These are phyloP conservation scores for Neotoma lepida DNA, from an alignment of 2,113 vertebrate species.

Conservation along the genomic window DNA sequence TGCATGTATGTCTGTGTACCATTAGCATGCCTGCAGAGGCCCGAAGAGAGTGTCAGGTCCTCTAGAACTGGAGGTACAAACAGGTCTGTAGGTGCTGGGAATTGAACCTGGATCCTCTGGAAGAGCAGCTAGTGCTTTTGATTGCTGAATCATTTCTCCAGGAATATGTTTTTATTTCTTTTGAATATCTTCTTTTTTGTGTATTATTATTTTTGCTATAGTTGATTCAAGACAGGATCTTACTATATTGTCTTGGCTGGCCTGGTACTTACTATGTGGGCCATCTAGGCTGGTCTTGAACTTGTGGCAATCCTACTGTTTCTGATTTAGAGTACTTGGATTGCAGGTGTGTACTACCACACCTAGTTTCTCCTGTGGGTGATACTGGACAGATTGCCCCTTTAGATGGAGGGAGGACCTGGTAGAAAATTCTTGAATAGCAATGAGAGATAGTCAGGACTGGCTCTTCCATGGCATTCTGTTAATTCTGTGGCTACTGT, in stretches of 20 bases:
- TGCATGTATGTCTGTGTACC: neutral
- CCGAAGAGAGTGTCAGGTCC: neutral
- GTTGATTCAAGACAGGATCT: neutral
- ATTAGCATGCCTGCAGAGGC: neutral
- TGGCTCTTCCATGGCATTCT: slow-evolving; percentile 48
- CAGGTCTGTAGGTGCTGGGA: neutral
- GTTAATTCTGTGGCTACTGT: neutral
- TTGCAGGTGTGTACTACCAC: neutral
- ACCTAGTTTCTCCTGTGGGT: neutral
- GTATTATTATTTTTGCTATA: neutral
- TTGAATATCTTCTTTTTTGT: slow-evolving; percentile 25
- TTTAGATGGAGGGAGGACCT: slow-evolving; percentile 4
- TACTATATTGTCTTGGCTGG: neutral
- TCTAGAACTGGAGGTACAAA: neutral
- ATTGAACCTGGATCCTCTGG: neutral
- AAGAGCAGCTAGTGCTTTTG: neutral
- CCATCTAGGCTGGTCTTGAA: neutral
- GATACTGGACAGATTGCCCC: neutral
- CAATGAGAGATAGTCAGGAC: neutral
- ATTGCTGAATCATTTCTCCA: neutral
- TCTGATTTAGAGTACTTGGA: neutral
- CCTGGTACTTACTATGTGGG: neutral
- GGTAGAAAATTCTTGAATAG: slow-evolving; percentile 21
- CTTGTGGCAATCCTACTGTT: neutral
- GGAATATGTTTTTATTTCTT: slow-evolving; percentile 49